phyloP scores from a whole-genome alignment of 2,888 invertebrate genomes.

The Trissonchulus sp. region DNA sequence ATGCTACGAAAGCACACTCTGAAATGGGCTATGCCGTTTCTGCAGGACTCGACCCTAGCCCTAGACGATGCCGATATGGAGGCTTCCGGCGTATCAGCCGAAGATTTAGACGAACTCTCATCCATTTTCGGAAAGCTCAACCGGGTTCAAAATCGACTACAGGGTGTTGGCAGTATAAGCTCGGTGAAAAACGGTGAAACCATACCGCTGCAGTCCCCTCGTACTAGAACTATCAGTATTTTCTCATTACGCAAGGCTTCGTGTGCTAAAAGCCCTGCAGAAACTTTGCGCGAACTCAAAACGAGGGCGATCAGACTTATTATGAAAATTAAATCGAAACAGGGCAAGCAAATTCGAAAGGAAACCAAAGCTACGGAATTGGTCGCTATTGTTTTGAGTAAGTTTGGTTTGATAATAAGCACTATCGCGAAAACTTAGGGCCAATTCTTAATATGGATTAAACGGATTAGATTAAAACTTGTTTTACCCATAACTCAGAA shows the following conservation, averaged over 20 bases:
- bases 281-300: conserved; percentile 3
- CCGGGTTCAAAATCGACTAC: not conserved
- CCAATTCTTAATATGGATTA: no score
- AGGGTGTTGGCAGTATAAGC: not conserved
- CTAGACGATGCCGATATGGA: not conserved
- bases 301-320: conserved; percentile 8
- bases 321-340: conserved; percentile 24
- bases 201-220: not conserved
- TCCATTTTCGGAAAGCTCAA: not conserved
- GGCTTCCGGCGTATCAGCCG: not conserved
- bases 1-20: conserved; percentile 10
- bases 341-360: conserved; percentile 56
- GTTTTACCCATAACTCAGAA: no score
- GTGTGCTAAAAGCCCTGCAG: not conserved
- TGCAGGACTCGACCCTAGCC: not conserved
- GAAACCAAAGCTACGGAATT: conserved; percentile 98
- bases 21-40: conserved; percentile 21
- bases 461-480: no score
- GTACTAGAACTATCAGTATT: not conserved
- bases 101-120: not conserved
- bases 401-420: no score
- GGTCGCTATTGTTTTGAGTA: conserved; percentile 93
- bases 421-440: no score
- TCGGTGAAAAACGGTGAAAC: not conserved
- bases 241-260: not conserved